Evolutionary conservation across 2,888 invertebrate species (phyloP).

Genomic region (Troides oblongomaculatus): DNA sequence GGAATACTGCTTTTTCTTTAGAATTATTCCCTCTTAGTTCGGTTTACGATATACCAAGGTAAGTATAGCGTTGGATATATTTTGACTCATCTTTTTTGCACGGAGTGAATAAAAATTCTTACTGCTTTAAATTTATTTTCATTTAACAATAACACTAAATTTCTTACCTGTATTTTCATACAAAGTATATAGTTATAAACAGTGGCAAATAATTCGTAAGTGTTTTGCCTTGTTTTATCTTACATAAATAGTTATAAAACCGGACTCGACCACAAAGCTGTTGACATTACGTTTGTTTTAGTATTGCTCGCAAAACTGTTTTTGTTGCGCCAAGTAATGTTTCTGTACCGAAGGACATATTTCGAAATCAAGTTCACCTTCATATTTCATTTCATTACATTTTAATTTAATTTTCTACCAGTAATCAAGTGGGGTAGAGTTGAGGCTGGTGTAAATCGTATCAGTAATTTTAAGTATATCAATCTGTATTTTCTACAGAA

Average conservation of each 20-base stretch:
- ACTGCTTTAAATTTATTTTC: background rate
- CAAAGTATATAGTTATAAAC: background rate
- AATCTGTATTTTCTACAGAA: too few relatives aligned
- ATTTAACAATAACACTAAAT: background rate
- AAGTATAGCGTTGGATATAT: background rate
- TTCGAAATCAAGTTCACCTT: background rate
- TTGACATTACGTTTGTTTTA: constrained; percentile 21
- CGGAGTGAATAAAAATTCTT: background rate
- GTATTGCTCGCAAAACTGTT: constrained; percentile 13
- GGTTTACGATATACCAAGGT: background rate
- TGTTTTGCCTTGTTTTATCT: constrained; percentile 7
- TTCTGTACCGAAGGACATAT: background rate
- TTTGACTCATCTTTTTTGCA: background rate
- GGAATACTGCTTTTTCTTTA: too few relatives aligned
- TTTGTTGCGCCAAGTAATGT: constrained; percentile 5
- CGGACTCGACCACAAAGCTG: constrained; percentile 21
- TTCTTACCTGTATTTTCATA: background rate
- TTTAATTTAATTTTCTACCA: too few relatives aligned
- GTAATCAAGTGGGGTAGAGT: too few relatives aligned
- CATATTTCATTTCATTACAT: background rate
- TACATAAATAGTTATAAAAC: constrained; percentile 15
- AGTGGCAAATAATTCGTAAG: background rate
- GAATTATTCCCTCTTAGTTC: too few relatives aligned
- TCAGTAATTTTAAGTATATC: too few relatives aligned
- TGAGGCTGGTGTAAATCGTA: too few relatives aligned